Evolutionary conservation across 2,113 vertebrate species (phyloP).

Genomic region (Sander vitreus): DNA sequence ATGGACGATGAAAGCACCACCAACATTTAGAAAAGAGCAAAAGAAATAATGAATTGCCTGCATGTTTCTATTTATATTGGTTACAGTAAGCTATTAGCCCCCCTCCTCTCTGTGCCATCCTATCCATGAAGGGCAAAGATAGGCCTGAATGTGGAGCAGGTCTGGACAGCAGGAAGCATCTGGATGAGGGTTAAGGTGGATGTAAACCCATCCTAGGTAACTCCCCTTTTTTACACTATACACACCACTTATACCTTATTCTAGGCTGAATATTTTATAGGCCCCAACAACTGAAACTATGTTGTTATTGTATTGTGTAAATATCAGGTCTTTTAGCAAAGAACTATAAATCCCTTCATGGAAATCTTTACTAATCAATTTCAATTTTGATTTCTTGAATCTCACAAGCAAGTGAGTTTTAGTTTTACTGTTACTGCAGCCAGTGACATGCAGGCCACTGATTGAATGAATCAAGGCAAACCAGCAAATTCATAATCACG

Average conservation of each 20-base stretch:
- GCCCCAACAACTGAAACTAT: constrained; percentile 43
- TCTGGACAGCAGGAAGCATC: constrained; percentile 35
- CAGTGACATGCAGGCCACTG: background rate
- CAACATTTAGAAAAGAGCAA: constrained; percentile 68
- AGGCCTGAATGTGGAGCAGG: constrained; percentile 55
- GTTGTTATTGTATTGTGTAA: constrained; percentile 6
- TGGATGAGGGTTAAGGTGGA: constrained; percentile 3
- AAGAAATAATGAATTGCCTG: constrained; percentile 72
- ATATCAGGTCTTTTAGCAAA: background rate
- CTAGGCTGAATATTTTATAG: constrained; percentile 39
- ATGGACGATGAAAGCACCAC: constrained; percentile 42
- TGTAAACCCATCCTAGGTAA: constrained; percentile 4
- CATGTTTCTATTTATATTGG: constrained; percentile 74
- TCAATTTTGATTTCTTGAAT: constrained; percentile 4
- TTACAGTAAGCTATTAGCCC: constrained; percentile 65
- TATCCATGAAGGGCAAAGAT: constrained; percentile 50
- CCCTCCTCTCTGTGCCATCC: constrained; percentile 30
- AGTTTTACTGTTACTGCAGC: background rate
- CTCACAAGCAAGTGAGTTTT: background rate
- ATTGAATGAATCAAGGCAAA: background rate
- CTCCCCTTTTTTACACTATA: background rate
- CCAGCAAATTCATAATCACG: background rate
- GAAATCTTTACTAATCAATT: constrained; percentile 8
- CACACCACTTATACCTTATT: constrained; percentile 19
- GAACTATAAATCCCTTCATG: background rate